Conservation (phyloP, 2,113 vertebrate species). For the Elgaria multicarinata region DNA sequence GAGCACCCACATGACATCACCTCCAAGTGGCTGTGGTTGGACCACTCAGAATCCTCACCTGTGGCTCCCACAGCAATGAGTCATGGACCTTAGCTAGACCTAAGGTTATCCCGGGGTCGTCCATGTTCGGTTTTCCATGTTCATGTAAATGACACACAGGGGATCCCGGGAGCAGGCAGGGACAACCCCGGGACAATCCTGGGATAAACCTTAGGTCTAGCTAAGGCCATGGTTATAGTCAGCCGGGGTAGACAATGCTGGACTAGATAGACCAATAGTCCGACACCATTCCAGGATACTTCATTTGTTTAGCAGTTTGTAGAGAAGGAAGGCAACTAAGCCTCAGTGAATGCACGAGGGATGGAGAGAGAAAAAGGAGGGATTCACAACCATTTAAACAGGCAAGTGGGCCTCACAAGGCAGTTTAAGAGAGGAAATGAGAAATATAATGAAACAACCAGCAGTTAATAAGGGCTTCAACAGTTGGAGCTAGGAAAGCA, state of each 20-base stretch:
- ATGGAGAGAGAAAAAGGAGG: constrained; percentile 27
- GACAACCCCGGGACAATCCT: no score
- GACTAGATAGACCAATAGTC: no score
- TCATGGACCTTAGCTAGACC: no score
- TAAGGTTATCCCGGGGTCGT: no score
- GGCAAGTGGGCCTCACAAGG: constrained; percentile 10
- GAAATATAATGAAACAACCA: constrained; percentile 15
- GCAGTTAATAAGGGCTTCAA: constrained; percentile 2
- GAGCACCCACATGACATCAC: no score
- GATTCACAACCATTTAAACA: constrained; percentile 28
- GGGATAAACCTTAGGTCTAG: no score
- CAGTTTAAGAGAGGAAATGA: constrained; percentile 16
- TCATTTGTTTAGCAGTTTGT: not conserved
- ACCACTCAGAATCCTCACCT: not conserved
- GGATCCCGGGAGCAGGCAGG: no score
- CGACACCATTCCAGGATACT: not conserved
- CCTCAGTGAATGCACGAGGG: not conserved
- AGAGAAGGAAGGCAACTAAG: not conserved
- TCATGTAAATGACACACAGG: no score
- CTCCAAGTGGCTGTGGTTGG: no score
- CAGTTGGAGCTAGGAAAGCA: constrained; percentile 13
- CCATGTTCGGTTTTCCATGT: no score
- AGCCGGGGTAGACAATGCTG: not conserved
- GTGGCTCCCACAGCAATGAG: not conserved
- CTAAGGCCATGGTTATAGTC: no score